Evolutionary conservation across 2,113 vertebrate genomes (phyloP).

Genomic region (Ranitomeya variabilis): DNA sequence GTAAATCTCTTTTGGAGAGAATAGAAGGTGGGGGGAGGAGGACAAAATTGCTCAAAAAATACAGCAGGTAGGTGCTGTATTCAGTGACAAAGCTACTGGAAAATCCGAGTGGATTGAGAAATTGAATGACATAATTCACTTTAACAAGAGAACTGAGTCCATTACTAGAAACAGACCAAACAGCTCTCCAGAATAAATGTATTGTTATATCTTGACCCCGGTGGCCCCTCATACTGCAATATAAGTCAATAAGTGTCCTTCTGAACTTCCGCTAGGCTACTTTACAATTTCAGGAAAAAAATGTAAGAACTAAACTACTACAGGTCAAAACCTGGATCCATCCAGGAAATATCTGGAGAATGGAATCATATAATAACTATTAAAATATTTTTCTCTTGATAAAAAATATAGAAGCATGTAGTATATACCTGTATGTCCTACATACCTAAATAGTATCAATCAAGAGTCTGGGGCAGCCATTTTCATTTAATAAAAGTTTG

Average conservation of each 20-base stretch:
- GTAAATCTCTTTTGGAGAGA: neutral
- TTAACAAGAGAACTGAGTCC: neutral
- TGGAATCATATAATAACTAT: neutral
- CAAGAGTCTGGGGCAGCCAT: too few species aligned
- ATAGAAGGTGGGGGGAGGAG: constrained; percentile 3
- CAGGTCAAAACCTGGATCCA: neutral
- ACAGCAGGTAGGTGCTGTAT: neutral
- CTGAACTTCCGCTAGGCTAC: neutral
- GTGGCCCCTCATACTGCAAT: neutral
- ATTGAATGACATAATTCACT: constrained; percentile 1
- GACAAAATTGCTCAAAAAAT: constrained; percentile 5
- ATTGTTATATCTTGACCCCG: constrained; percentile 23
- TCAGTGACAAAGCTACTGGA: neutral
- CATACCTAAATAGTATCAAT: too few species aligned
- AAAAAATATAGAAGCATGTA: neutral
- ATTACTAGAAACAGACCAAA: constrained; percentile 22
- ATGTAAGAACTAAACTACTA: neutral
- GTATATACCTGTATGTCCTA: neutral
- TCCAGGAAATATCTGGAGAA: neutral
- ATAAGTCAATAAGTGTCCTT: neutral
- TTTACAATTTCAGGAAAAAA: neutral
- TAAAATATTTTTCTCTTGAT: neutral
- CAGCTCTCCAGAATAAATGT: neutral
- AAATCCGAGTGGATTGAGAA: constrained; percentile 2
- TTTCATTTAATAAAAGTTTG: too few species aligned